Base-by-base conservation (phyloP, 2,113 vertebrate genomes). In the Dendropsophus ebraccatus region DNA sequence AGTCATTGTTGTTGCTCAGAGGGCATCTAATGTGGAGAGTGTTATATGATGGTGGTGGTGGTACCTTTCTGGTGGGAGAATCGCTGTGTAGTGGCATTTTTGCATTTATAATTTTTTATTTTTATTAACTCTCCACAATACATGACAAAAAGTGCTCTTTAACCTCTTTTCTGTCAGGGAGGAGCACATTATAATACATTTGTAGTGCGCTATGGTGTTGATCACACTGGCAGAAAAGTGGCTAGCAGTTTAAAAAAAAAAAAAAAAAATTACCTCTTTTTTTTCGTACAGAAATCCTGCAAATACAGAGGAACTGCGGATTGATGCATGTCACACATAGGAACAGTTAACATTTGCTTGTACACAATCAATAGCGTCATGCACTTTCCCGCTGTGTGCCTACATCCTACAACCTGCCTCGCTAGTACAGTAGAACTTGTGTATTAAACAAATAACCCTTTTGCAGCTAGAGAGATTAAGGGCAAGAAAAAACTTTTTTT, bases 381-480 rank as follows among this genome's bases (percentile, higher is more conserved):
- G 83, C 72, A 83, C 82, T 75, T 54, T 45, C 54, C 52, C 17
- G 47, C 25, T 16, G 78, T 81, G 82, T 76, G 70, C 54, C 41
- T 21, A 30, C 72, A 45, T 79, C 72, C 3, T 65, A 10, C 52
- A 65, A 58, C 56, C 28, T 50, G 69, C 84, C 62, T 28, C 58
- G 60, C 67, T 77, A 54, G 49, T 79, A 86, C 84, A 86, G 84
- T 86, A 86, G 75, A 86, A 86, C 84, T 54, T 86, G 76, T 80
- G 84, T 86, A 80, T 86, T 76, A 62, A n/a, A 41, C 72, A 35
- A 76, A 47, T 70, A 86, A 70, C 67, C 78, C 25, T 81, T 74
- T 72, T 81, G 69, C 78, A 69, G 74, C 41, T 62, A 35, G 45
- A 69, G 56, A 78, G 17, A 50, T 76, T 37, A 87, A 81, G 54